Evolutionary conservation across 2,888 invertebrate species (phyloP).

Genomic region (Pachliopta kotzebuea): DNA sequence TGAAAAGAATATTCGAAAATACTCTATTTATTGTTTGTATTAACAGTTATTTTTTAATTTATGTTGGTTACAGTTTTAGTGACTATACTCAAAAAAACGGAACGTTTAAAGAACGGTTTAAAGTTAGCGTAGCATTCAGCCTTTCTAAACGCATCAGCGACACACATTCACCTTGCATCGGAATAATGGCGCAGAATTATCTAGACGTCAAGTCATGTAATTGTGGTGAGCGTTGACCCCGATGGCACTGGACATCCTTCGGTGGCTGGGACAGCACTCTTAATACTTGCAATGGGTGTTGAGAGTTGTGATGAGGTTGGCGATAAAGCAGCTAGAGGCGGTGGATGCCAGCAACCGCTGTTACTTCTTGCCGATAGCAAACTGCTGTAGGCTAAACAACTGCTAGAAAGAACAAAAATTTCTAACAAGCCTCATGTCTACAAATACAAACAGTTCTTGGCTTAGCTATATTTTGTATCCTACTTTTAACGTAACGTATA

Average conservation of each 20-base stretch:
- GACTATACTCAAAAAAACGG: background rate
- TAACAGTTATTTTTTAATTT: background rate
- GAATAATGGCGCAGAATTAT: constrained; percentile 66
- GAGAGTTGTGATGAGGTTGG: constrained; percentile 11
- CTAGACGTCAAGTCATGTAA: constrained; percentile 54
- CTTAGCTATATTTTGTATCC: too few relatives aligned
- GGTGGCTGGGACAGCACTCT: constrained; percentile 21
- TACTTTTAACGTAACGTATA: too few relatives aligned
- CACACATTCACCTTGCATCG: constrained; percentile 42
- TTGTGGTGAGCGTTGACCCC: constrained; percentile 41
- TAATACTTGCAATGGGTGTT: constrained; percentile 22
- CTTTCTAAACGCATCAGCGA: constrained; percentile 45
- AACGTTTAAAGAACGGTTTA: constrained; percentile 16
- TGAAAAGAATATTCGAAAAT: too few relatives aligned
- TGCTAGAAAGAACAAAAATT: background rate
- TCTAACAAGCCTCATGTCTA: too few relatives aligned
- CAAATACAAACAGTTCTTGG: too few relatives aligned
- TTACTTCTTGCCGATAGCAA: background rate
- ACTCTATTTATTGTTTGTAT: background rate
- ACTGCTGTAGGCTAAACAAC: constrained; percentile 5
- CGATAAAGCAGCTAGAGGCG: constrained; percentile 15
- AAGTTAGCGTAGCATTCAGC: constrained; percentile 31
- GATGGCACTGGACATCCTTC: constrained; percentile 17
- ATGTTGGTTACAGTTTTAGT: background rate
- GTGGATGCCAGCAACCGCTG: constrained; percentile 9